Evolutionary conservation across 2,113 vertebrate genomes (phyloP).

Genomic region (Perccottus glenii): DNA sequence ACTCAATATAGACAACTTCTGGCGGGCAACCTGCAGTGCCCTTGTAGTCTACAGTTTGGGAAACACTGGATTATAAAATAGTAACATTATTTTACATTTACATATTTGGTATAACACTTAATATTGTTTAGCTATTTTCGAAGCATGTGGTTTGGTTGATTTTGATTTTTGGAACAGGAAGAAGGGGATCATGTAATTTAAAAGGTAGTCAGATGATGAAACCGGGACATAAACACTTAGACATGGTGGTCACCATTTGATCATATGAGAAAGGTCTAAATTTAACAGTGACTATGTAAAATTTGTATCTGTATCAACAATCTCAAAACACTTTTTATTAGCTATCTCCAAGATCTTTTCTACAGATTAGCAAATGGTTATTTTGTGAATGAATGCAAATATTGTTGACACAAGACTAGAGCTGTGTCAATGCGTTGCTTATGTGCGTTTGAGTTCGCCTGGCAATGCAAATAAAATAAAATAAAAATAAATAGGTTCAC

Average conservation of each 20-base stretch:
- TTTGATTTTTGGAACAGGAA: constrained; percentile 16
- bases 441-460: too few species aligned
- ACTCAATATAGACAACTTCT: too few species aligned
- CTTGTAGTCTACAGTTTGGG: too few species aligned
- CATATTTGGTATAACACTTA: too few species aligned
- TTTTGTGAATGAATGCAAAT: neutral
- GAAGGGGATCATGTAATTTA: constrained; percentile 31
- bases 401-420: neutral
- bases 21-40: too few species aligned
- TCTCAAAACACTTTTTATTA: neutral
- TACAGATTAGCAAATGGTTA: neutral
- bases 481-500: too few species aligned
- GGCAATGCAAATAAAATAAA: too few species aligned
- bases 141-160: neutral
- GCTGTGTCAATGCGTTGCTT: too few species aligned
- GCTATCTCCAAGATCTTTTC: too few species aligned
- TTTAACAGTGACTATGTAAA: constrained; percentile 31
- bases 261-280: constrained; percentile 13
- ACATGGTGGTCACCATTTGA: constrained; percentile 59
- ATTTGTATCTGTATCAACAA: constrained; percentile 2
- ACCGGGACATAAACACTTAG: constrained; percentile 49
- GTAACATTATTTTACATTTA: too few species aligned
- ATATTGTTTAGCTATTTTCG: too few species aligned
- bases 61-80: too few species aligned
- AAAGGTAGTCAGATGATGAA: constrained; percentile 53